Conservation (phyloP, 2,888 invertebrate species). For the Podotricha telesiphe region DNA sequence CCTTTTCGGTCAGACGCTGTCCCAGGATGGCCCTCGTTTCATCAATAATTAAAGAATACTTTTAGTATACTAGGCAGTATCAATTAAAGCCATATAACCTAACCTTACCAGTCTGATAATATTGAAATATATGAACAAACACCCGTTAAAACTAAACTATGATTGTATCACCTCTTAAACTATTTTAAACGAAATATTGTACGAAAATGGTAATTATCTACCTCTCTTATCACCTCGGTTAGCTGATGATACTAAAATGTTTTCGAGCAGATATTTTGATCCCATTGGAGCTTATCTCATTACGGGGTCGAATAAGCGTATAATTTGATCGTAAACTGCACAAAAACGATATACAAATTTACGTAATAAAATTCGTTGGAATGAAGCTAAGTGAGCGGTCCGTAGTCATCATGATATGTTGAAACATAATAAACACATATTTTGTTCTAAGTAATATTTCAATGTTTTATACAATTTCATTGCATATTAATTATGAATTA, state of each 20-base stretch:
- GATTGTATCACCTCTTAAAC: too few species aligned
- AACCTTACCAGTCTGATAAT: too few species aligned
- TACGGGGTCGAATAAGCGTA: conserved; percentile 2
- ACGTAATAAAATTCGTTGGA: background rate
- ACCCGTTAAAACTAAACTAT: too few species aligned
- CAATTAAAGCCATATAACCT: too few species aligned
- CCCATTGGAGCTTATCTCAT: conserved; percentile 8
- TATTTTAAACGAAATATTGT: background rate
- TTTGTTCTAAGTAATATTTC: too few species aligned
- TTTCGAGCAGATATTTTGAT: conserved; percentile 2
- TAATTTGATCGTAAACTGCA: conserved; percentile 13
- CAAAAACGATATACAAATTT: background rate
- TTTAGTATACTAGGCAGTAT: too few species aligned
- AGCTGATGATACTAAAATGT: background rate
- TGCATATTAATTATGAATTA: too few species aligned
- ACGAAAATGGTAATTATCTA: background rate
- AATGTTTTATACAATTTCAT: too few species aligned
- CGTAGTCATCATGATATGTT: background rate
- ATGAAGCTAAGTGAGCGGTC: background rate
- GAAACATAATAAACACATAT: background rate
- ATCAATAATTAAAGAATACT: too few species aligned
- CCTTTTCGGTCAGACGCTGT: too few species aligned
- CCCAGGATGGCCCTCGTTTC: too few species aligned
- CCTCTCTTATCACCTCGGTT: background rate
- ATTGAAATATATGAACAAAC: too few species aligned